Evolutionary conservation across 2,797 vertebrate species (phyloP).

Genomic region (Galagoides demidoff): DNA sequence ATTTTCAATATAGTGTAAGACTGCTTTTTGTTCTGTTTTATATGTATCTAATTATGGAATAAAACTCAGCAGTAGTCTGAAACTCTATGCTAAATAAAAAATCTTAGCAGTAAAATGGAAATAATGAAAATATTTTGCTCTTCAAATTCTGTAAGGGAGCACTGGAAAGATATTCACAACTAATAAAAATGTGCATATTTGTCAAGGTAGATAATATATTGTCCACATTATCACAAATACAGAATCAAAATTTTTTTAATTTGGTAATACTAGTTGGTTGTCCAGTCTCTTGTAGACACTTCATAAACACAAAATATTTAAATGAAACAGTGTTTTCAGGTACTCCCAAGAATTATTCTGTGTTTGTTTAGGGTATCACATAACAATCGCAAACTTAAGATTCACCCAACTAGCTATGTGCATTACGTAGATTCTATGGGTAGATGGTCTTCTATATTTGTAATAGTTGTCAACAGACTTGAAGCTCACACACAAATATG

Average conservation of each 20-base stretch:
- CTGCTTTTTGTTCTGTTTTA: neutral
- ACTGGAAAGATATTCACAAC: neutral
- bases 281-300: neutral
- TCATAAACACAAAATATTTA: slow-evolving; percentile 31
- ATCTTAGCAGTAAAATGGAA: slow-evolving; percentile 37
- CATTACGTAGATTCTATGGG: neutral
- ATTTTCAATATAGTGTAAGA: neutral
- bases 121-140: slow-evolving; percentile 38
- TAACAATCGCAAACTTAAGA: neutral
- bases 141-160: neutral
- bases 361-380: neutral
- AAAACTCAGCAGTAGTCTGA: slow-evolving; percentile 6
- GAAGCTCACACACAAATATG: neutral
- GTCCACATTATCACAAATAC: neutral
- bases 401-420: neutral
- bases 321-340: neutral
- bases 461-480: neutral
- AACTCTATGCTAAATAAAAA: slow-evolving; percentile 44
- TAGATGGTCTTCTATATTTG: neutral
- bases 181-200: slow-evolving; percentile 18
- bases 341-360: neutral
- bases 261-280: neutral
- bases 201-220: neutral
- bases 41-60: slow-evolving; percentile 43
- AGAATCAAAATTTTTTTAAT: neutral